Conservation (phyloP, 2,888 invertebrate genomes). For the Leptodirus hochenwartii region DNA sequence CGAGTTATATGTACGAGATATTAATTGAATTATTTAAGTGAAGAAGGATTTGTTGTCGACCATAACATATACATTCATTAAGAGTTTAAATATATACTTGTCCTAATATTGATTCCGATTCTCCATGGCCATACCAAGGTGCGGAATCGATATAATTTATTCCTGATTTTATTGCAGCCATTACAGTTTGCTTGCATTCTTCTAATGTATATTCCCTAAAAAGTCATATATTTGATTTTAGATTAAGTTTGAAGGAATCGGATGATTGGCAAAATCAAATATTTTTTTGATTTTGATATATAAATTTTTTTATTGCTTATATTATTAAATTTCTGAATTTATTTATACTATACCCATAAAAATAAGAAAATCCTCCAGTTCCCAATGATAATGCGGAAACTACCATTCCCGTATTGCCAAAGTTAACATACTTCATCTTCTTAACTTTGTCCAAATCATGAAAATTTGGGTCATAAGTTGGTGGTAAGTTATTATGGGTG, state of each 20-base stretch:
- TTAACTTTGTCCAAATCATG: constrained; percentile 38
- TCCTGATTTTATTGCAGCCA: constrained; percentile 53
- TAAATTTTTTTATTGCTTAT: neutral
- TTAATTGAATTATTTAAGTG: too few species aligned
- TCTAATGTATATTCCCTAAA: constrained; percentile 42
- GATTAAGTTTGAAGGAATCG: constrained; percentile 3
- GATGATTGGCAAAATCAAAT: neutral
- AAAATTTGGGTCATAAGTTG: constrained; percentile 43
- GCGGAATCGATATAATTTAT: constrained; percentile 87
- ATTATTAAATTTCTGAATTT: neutral
- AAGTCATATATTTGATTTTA: constrained; percentile 5
- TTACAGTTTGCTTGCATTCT: constrained; percentile 49
- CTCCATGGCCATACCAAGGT: constrained; percentile 83
- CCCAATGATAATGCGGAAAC: constrained; percentile 59
- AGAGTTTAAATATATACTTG: constrained; percentile 32
- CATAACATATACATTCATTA: neutral
- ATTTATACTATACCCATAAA: constrained; percentile 44
- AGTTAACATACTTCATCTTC: constrained; percentile 51
- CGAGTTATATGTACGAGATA: too few species aligned
- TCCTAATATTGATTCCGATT: constrained; percentile 66
- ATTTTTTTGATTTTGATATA: neutral
- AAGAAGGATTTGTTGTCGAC: too few species aligned
- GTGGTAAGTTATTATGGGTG: too few species aligned
- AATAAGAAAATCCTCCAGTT: constrained; percentile 51
- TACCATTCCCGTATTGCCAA: constrained; percentile 56